Evolutionary conservation across 2,888 invertebrate species (phyloP).

Genomic region (Elegia similella): DNA sequence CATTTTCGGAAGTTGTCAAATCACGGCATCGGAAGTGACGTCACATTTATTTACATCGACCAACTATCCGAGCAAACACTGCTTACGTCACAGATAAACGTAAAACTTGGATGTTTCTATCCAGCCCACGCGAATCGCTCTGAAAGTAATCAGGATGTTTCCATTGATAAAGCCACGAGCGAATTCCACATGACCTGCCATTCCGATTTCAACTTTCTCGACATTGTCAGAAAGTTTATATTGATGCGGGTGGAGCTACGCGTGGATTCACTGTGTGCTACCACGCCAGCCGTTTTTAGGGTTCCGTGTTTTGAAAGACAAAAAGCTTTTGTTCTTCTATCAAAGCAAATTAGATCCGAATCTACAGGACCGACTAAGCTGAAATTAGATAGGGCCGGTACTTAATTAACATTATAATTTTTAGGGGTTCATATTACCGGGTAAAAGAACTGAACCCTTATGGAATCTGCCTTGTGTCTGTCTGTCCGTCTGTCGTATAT

Average conservation of each 20-base stretch:
- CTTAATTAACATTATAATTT: no score
- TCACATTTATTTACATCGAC: slow-evolving; percentile 1
- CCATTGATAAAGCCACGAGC: slow-evolving; percentile 41
- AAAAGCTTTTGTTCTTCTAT: no score
- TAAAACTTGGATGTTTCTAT: slow-evolving; percentile 17
- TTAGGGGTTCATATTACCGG: no score
- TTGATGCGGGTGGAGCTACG: background rate
- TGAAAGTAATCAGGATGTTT: slow-evolving; percentile 46
- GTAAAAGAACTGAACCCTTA: no score
- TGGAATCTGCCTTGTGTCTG: slow-evolving; percentile 42
- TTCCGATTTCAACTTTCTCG: background rate
- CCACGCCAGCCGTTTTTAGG: slow-evolving; percentile 1
- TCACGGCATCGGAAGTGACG: background rate
- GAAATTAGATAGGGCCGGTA: no score
- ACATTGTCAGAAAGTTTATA: background rate
- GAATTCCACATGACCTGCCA: slow-evolving; percentile 1
- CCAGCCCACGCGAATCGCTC: slow-evolving; percentile 17
- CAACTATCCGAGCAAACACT: background rate
- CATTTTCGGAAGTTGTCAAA: no score
- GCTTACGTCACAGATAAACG: slow-evolving; percentile 1
- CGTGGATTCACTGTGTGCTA: slow-evolving; percentile 2
- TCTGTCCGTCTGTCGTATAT: no score
- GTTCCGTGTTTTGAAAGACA: background rate
- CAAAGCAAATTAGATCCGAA: no score
- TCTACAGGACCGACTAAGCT: no score